These are phyloP conservation scores for Trogon surrucura DNA, from an alignment of 2,113 vertebrate genomes.

Conservation along the genomic window DNA sequence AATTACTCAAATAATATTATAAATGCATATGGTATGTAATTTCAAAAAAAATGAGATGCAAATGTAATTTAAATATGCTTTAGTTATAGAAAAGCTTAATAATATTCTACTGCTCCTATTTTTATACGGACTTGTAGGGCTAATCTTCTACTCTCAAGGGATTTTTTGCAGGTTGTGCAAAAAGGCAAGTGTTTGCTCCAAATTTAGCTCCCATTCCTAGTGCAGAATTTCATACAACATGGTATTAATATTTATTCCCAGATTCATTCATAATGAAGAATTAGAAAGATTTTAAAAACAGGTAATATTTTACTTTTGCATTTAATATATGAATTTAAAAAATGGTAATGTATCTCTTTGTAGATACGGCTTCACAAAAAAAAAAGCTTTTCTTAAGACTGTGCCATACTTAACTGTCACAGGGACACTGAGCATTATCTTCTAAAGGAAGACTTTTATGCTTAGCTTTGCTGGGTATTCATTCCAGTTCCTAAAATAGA, in stretches of 20 bases:
- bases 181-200: neutral
- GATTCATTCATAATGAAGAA: neutral
- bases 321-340: neutral
- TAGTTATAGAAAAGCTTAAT: constrained; percentile 14
- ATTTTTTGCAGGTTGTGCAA: neutral
- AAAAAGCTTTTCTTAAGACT: neutral
- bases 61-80: neutral
- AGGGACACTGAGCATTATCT: neutral
- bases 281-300: neutral
- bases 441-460: neutral
- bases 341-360: neutral
- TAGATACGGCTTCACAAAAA: neutral
- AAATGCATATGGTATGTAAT: neutral
- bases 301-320: neutral
- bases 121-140: neutral
- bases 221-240: neutral
- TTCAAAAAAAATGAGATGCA: constrained; percentile 2
- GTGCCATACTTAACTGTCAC: neutral
- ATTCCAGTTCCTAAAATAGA: neutral
- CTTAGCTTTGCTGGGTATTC: neutral
- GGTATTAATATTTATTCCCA: neutral
- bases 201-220: neutral
- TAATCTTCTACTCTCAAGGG: neutral
- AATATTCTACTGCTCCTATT: neutral
- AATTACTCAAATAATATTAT: neutral